phyloP scores from a whole-genome alignment of 2,797 vertebrate genomes.

The Melanotaenia trifasciata region DNA sequence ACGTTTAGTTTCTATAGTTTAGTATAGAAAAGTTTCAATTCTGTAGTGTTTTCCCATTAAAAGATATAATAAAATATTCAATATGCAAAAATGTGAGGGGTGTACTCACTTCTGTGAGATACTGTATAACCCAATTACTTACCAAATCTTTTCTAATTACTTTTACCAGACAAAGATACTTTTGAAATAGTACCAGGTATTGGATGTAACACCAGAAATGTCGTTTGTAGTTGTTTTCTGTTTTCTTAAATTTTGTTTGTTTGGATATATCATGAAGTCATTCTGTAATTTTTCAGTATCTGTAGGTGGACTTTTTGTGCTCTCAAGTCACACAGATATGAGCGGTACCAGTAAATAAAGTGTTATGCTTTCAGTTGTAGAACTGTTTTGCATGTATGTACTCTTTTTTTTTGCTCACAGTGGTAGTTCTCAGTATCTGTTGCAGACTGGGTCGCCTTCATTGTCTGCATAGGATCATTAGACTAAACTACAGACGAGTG shows the following conservation, averaged over 20 bases:
- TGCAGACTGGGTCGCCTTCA: conserved; percentile 32
- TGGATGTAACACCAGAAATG: background rate
- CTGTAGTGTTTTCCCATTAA: no score
- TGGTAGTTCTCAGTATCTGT: conserved; percentile 37
- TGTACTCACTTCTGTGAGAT: no score
- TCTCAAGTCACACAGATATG: background rate
- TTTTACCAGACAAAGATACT: background rate
- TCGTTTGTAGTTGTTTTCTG: background rate
- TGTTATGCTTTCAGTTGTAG: conserved; percentile 14
- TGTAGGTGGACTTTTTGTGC: background rate
- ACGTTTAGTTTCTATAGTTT: no score
- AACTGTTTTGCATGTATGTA: conserved; percentile 21
- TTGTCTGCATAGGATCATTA: conserved; percentile 58
- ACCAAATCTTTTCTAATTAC: background rate
- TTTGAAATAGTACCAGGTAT: background rate
- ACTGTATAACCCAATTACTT: no score
- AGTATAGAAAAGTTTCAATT: no score
- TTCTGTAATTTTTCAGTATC: background rate
- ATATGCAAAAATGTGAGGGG: no score
- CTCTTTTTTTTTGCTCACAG: conserved; percentile 22
- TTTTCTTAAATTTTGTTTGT: background rate
- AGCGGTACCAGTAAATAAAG: background rate
- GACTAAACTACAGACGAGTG: conserved; percentile 36
- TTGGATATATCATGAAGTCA: background rate
- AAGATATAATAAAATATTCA: no score